phyloP scores from a whole-genome alignment of 2,113 vertebrate genomes.

The Gambusia affinis region DNA sequence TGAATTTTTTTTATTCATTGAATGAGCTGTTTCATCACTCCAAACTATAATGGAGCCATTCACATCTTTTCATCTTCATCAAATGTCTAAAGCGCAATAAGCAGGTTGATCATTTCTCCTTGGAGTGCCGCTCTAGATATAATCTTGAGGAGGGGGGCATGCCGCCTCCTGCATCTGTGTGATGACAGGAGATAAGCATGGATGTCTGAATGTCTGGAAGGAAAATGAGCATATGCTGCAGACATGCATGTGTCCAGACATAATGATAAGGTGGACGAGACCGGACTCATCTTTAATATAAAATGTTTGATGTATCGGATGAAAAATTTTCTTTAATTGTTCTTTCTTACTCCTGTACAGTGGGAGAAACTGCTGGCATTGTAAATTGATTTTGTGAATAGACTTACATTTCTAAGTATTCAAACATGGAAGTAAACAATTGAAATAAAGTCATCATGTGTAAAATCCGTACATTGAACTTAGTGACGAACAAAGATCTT shows the following conservation, averaged over 20 bases:
- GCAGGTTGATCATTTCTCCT: constrained; percentile 54
- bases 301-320: constrained; percentile 17
- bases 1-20: neutral
- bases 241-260: constrained; percentile 20
- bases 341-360: too few species aligned
- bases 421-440: too few species aligned
- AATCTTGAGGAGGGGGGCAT: constrained; percentile 53
- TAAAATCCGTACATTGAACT: too few species aligned
- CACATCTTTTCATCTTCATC: constrained; percentile 29
- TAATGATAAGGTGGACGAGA: neutral
- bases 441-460: too few species aligned
- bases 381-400: too few species aligned
- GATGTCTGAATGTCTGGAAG: constrained; percentile 51
- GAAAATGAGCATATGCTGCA: constrained; percentile 28
- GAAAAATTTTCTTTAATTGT: neutral
- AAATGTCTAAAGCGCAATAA: constrained; percentile 49
- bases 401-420: too few species aligned
- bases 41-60: constrained; percentile 6
- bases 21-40: neutral
- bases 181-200: constrained; percentile 65
- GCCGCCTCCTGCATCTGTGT: constrained; percentile 29
- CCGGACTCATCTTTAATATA: constrained; percentile 13
- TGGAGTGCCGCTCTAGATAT: constrained; percentile 31
- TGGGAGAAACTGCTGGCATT: too few species aligned
- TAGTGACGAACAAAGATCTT: too few species aligned